Percentiles rank a stretch among this genome's conserved stretches.
phyloP scores from a whole-genome alignment of 2,113 vertebrate genomes.

The Elgaria multicarinata region DNA sequence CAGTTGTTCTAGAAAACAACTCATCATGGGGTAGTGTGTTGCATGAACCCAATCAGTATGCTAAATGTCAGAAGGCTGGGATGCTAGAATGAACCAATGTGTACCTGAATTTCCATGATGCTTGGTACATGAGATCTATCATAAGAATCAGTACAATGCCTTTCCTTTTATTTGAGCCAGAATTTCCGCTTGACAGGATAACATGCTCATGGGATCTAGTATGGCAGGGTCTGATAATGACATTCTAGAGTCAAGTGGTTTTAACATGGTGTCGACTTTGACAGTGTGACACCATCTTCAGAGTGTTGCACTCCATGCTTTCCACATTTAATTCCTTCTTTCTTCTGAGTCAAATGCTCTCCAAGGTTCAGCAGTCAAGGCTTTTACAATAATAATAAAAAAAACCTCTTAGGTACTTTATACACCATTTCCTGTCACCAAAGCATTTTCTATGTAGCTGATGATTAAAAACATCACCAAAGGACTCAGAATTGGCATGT shows the following conservation, averaged over 20 bases:
- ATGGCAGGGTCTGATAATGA: too few relatives aligned
- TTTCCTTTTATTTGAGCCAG: neutral
- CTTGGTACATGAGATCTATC: neutral
- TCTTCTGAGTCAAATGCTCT: neutral
- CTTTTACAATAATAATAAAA: neutral
- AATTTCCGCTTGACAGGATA: neutral
- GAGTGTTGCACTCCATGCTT: neutral
- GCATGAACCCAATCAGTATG: too few relatives aligned
- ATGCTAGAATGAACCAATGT: neutral
- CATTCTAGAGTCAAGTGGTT: neutral
- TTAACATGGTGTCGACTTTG: neutral
- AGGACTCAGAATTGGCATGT: neutral
- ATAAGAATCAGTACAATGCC: neutral
- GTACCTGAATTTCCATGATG: neutral
- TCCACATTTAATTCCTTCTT: neutral
- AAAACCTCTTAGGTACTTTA: neutral
- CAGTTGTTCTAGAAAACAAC: too few relatives aligned
- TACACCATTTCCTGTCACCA: neutral
- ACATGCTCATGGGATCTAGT: neutral
- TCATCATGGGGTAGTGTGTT: too few relatives aligned
- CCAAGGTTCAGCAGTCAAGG: constrained; percentile 1
- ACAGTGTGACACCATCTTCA: neutral
- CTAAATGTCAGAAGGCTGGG: neutral
- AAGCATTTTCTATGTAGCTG: constrained; percentile 6
- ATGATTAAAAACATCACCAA: constrained; percentile 2